Base-by-base conservation (phyloP, 2,888 invertebrate genomes). In the Heteromurus nitidus region DNA sequence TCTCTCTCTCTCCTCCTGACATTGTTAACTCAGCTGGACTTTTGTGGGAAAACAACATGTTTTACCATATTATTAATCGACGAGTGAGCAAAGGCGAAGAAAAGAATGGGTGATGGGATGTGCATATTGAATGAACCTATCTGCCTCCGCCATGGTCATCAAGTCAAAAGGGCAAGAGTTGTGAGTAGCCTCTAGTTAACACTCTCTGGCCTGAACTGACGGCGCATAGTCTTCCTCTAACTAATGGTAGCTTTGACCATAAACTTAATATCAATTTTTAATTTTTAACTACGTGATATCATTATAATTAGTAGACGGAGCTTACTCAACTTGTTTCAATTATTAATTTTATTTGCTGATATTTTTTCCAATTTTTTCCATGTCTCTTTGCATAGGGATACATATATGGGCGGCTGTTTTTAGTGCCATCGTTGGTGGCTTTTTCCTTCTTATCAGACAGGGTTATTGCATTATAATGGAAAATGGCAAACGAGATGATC, bases 41-140 rank as follows among this genome's bases (percentile, higher is more conserved):
- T 31, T 73, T 72, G 70, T 79, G 79, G 79, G 79, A 79, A 74
- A 68, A 76, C 53, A 74, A 50, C 74, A 65, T 65, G 74, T 74
- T 30, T 47, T 3, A 9, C 2, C 65, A 53, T n/a, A 50, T 76
- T 68, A 76, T 67, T 74, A 74, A 68, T 68, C 68, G 68, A 60
- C 60, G 53, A n/a, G 44, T 31, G 62, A 64, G 62, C 53, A 13
- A 18, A 28, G 62, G 31, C 44, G 28, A 58, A 72, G 58, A 58
- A 26, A 58, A 58, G n/a, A 20, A 55, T 47, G 28, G 11, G 30
- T 65, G 36, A 22, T 64, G 31, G 62, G 62, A 58, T 44, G 28
- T 47, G 73, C 73, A 73, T 73, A 9, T 62, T 62, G 62, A 70
- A 70, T 70, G 55, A 70, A 36, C 53, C 50, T 67, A 22, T 65